These are phyloP conservation scores for Orthosia incerta DNA, from an alignment of 2,888 invertebrate genomes.

Conservation along the genomic window DNA sequence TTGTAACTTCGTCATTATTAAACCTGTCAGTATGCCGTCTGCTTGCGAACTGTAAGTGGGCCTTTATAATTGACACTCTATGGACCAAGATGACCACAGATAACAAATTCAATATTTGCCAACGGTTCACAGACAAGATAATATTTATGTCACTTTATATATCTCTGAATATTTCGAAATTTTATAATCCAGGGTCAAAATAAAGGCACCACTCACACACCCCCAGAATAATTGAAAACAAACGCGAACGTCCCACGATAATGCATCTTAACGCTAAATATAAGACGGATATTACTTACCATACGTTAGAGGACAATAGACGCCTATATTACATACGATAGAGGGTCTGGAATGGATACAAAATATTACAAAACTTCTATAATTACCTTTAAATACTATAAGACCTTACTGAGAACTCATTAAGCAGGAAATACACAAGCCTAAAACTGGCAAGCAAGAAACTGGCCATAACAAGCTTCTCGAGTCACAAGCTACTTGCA, in stretches of 20 bases:
- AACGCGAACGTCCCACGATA: conserved; percentile 59
- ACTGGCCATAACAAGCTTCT: not conserved
- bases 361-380: conserved; percentile 86
- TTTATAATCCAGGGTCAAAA: conserved; percentile 1
- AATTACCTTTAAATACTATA: conserved; percentile 71
- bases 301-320: conserved; percentile 84
- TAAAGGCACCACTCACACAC: conserved; percentile 16
- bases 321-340: conserved; percentile 86
- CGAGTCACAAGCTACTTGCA: not conserved
- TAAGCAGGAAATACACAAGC: not conserved
- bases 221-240: conserved; percentile 33
- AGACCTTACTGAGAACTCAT: conserved; percentile 57
- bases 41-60: conserved; percentile 5
- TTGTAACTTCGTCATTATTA: conserved; percentile 38
- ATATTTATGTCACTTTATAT: not conserved
- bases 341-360: conserved; percentile 88
- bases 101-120: not conserved
- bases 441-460: conserved; percentile 13
- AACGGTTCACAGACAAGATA: not conserved
- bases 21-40: conserved; percentile 29
- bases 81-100: not conserved
- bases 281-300: conserved; percentile 88
- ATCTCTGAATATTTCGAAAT: not conserved
- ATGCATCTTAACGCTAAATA: conserved; percentile 84
- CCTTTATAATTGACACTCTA: conserved; percentile 27